Evolutionary conservation across 2,113 vertebrate species (phyloP), one percentile per base, ranked within the genome.

Genomic region (Pholis gunnellus): DNA sequence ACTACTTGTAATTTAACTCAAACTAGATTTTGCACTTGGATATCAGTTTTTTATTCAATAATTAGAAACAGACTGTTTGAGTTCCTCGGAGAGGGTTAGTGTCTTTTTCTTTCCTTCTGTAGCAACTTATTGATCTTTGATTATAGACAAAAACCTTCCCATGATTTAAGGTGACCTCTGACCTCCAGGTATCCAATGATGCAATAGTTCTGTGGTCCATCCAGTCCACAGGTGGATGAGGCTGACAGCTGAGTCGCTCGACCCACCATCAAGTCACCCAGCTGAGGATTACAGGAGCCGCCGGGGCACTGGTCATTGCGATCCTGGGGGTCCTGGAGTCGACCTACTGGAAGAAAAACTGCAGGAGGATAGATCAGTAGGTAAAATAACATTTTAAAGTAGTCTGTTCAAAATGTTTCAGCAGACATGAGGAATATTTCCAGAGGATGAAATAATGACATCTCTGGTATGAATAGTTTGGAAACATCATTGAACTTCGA

Each of bases 121-220:
- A 34, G 29, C 18, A 8, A 52, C 50, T 9, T 48, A 5, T 15
- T 46, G 54, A 27, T 57, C 44, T 27, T 60, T 31, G 13, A 18
- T 31, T 31, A 18, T 31, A 29, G 25, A 31, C 56, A 48, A 9
- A 34, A 63, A 63, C 60, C 60, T 9, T 64, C 25, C 20, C 25
- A 27, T 61, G 4, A 22, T 9, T 40, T 5, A 14, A 18, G 20
- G 27, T 67, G 66, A 59, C 6, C 68, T 56, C 84, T 78, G 61
- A 99, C 97, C 97, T 98, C 95, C 11, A 99, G 90, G 88, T 97
- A 96, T 86, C 97, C 93, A 17, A 98, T 82, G 85, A 97, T 98
- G 93, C 97, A 98, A 82, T 98, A 97, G 54, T 94, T 96, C 87
- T 97, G 94, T 50, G 96, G 95, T 59, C 88, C 75, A 0, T 81